Conservation (phyloP, 2,888 invertebrate species). For the Monoplex corrugatus region DNA sequence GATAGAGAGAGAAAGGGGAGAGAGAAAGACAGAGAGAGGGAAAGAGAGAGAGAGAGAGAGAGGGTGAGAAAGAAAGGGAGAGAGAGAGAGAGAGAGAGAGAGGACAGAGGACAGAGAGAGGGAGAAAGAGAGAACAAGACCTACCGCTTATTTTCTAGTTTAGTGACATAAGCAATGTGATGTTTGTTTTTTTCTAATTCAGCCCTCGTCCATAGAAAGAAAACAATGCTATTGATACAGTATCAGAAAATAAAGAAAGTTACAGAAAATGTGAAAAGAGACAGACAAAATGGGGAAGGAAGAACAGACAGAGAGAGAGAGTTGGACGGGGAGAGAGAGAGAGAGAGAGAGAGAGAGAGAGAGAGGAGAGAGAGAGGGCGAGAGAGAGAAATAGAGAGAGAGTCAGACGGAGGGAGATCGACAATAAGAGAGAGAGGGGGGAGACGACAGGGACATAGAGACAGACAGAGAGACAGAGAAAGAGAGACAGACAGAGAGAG, state of each 20-base stretch:
- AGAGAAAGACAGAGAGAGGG: background rate
- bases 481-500: background rate
- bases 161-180: no score
- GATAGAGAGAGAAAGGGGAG: no score
- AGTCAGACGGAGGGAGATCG: background rate
- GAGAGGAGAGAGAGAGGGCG: background rate
- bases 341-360: background rate
- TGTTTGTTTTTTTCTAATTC: no score
- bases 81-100: background rate
- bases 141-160: no score
- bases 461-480: background rate
- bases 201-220: no score
- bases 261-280: no score
- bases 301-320: background rate
- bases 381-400: background rate
- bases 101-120: no score
- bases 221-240: no score
- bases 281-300: background rate
- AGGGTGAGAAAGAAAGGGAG: background rate
- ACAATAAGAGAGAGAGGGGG: background rate
- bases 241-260: no score
- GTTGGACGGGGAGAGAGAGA: background rate
- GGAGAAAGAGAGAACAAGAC: background rate
- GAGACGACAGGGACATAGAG: background rate
- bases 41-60: constrained; percentile 41